Evolutionary conservation across 2,113 vertebrate species (phyloP), one percentile per base, ranked within the genome.

Genomic region (Rhinopomastus cyanomelas): DNA sequence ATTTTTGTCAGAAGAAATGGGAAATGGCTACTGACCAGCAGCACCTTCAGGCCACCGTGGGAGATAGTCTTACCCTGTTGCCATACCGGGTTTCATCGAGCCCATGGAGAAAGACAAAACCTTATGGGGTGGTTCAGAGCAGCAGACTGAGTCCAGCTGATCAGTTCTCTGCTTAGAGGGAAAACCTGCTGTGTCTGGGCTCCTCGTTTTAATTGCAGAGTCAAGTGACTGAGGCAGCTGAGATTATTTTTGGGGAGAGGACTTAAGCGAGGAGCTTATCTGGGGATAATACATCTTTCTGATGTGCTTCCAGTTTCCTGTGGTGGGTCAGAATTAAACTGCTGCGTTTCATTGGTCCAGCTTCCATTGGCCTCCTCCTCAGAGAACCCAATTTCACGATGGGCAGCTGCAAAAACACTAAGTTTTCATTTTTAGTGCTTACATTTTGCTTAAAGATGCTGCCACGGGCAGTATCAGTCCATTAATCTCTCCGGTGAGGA

Each of bases 401-500:
- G 27, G 27, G 74, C 81, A 94, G 83, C 77, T 86, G 86, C 88
- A 87, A 57, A 85, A 92, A 34, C 5, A 56, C 64, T 3, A 65
- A 87, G 56, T 32, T 93, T 72, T 94, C 62, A 57, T 39, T 89
- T 93, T 92, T 68, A 85, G 42, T 57, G 75, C 91, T 92, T 57
- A 85, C 14, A 1, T 65, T 81, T 75, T 36, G 46, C 62, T 90
- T 68, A 36, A 93, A 36, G 81, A 46, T 0, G 1, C 55, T 84
- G 39, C 87, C 84, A 68, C 15, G 39, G 65, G 81, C 59, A 88
- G 83, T 49, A 27, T 26, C 46, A 51, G 83, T 30, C 71, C 85
- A 81, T 88, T 92, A 82, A 94, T 88, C 84, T 73, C 32, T 30
- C 86, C 56, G 68, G 39, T 59, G 65, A 86, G 57, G 9, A 86